A percentile compares a stretch with the other conserved stretches of the same genome.
Conservation (phyloP, 1,140 invertebrate species). For the Apis cerana region DNA sequence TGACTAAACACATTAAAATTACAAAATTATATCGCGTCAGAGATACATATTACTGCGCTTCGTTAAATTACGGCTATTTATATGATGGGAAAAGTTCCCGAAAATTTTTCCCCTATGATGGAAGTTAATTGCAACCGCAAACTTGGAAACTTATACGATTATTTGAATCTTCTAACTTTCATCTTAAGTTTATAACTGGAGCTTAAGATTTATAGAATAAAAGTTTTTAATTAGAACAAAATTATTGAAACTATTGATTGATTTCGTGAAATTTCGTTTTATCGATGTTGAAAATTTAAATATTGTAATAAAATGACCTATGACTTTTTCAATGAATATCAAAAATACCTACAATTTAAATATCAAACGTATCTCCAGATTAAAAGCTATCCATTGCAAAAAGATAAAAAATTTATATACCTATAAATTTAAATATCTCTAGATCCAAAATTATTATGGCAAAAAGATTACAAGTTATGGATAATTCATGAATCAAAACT, state of each 20-base stretch:
- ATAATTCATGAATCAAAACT: too few species aligned
- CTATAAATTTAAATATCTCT: too few species aligned
- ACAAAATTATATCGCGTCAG: background rate
- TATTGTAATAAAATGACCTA: too few species aligned
- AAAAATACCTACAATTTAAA: too few species aligned
- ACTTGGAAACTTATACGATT: background rate
- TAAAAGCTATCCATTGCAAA: too few species aligned
- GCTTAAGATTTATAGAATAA: background rate
- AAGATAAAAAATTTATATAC: too few species aligned
- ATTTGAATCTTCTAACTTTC: background rate
- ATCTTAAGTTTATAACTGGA: background rate
- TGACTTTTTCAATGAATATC: too few species aligned
- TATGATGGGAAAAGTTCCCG: slow-evolving; percentile 7
- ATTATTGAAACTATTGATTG: background rate
- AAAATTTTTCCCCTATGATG: background rate
- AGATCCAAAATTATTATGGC: too few species aligned
- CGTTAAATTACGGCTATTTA: background rate
- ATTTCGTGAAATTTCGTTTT: background rate
- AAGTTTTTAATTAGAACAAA: background rate
- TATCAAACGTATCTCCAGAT: too few species aligned
- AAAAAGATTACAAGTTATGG: too few species aligned
- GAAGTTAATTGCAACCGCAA: slow-evolving; percentile 15
- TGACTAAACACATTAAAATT: background rate
- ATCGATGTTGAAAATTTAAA: background rate
- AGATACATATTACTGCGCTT: background rate